Evolutionary conservation across 2,113 vertebrate species (phyloP).

Genomic region (Pseudonaja textilis): DNA sequence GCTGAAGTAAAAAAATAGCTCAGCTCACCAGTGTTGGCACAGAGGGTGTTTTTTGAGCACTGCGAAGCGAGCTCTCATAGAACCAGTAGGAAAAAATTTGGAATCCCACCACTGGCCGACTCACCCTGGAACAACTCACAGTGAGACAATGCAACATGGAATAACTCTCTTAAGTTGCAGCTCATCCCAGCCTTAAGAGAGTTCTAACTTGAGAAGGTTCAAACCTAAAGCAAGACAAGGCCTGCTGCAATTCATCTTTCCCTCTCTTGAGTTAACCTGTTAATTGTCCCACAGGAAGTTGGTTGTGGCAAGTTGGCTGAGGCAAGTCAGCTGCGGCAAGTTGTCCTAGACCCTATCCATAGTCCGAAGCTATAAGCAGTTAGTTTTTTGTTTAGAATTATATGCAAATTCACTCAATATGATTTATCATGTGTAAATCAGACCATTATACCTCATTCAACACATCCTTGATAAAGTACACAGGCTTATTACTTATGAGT

Average conservation of each 20-base stretch:
- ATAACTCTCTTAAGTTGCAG: neutral
- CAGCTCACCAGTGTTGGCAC: no score
- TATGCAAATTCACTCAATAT: neutral
- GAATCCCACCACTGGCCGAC: no score
- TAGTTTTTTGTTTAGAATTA: neutral
- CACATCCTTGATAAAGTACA: neutral
- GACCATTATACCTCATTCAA: neutral
- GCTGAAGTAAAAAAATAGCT: no score
- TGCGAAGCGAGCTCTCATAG: no score
- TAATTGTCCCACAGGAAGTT: neutral
- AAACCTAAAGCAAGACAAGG: neutral
- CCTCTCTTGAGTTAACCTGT: neutral
- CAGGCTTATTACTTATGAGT: neutral
- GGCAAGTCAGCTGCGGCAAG: neutral
- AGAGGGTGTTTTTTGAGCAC: no score
- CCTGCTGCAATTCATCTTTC: neutral
- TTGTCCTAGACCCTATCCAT: neutral
- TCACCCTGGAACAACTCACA: neutral
- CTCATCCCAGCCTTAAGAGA: neutral
- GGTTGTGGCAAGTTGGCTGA: no score
- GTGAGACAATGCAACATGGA: neutral
- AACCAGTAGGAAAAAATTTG: no score
- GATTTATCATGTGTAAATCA: neutral
- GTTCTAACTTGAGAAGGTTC: neutral
- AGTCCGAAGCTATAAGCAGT: neutral